Conservation (phyloP, 2,797 vertebrate genomes). For the Pogoniulus pusillus region DNA sequence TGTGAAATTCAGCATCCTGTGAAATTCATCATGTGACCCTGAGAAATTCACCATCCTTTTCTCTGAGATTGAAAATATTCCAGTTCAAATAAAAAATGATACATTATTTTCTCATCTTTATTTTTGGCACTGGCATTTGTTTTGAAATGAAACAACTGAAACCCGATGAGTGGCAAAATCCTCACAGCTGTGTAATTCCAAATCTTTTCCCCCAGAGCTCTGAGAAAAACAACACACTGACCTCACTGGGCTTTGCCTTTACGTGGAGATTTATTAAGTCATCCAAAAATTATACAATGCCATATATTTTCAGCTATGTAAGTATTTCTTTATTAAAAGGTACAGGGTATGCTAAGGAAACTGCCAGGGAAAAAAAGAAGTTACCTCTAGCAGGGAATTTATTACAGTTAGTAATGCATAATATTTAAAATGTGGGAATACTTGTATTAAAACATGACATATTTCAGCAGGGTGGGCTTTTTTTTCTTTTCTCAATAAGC, state of each 20-base stretch:
- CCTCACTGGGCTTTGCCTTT: neutral
- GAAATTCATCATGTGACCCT: too few relatives aligned
- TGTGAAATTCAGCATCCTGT: too few relatives aligned
- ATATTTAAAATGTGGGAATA: neutral
- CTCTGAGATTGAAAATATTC: neutral
- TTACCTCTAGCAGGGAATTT: neutral
- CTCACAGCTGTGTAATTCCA: neutral
- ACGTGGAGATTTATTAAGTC: neutral
- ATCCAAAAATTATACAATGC: neutral
- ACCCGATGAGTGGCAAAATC: accelerated
- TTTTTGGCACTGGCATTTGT: neutral
- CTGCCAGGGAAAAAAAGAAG: neutral
- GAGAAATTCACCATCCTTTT: too few relatives aligned
- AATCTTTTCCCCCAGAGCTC: neutral
- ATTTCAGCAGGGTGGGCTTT: neutral
- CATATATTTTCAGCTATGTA: neutral
- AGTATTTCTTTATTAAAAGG: neutral
- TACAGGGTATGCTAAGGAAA: neutral
- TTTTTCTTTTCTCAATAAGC: neutral
- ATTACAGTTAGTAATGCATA: neutral
- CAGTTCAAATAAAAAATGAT: neutral
- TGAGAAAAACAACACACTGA: neutral
- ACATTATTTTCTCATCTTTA: neutral
- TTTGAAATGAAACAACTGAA: neutral
- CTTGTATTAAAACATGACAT: neutral